Conservation (phyloP, 1,140 invertebrate species). For the Dendroctonus ponderosae region DNA sequence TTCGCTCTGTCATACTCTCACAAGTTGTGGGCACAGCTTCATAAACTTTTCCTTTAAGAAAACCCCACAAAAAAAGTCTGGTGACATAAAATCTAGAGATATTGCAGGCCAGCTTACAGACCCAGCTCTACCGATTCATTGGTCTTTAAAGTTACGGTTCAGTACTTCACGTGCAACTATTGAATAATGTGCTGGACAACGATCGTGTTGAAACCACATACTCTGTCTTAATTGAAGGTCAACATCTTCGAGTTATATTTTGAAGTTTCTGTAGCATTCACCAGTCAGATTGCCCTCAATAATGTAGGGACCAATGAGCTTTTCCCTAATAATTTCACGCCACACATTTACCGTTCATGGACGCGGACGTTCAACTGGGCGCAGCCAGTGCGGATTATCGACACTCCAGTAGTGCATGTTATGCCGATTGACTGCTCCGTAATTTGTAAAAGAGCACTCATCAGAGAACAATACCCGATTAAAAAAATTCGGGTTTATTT, state of each 20-base stretch:
- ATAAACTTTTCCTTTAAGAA: too few species aligned
- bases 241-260: not conserved
- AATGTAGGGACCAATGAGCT: not conserved
- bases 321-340: constrained; percentile 15
- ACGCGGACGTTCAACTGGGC: constrained; percentile 25
- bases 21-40: too few species aligned
- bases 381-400: constrained; percentile 30
- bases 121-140: not conserved
- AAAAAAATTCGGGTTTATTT: not conserved
- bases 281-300: constrained; percentile 3
- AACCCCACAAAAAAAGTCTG: too few species aligned
- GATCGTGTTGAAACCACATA: not conserved
- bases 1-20: too few species aligned
- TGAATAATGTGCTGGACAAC: constrained; percentile 1
- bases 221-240: not conserved
- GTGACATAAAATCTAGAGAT: too few species aligned
- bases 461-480: constrained; percentile 6
- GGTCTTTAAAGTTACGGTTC: constrained; percentile 3
- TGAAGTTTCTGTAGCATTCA: not conserved
- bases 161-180: constrained; percentile 7
- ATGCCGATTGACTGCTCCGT: constrained; percentile 20
- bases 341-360: constrained; percentile 29
- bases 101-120: not conserved
- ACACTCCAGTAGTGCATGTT: constrained; percentile 32
- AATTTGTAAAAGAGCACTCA: constrained; percentile 11